Evolutionary conservation across 2,797 vertebrate species (phyloP).

Genomic region (Mormyrops attenuatus): DNA sequence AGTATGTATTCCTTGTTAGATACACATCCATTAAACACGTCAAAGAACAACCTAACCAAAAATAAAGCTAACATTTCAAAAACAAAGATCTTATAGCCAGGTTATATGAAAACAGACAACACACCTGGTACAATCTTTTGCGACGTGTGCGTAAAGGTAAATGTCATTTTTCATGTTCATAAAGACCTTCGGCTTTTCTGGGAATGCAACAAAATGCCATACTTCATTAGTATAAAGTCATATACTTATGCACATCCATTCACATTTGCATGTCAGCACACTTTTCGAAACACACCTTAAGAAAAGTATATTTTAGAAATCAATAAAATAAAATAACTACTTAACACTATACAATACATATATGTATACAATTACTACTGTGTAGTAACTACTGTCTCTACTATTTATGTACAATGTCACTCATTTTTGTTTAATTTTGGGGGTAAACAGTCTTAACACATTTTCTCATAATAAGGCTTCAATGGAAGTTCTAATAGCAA

Average conservation of each 20-base stretch:
- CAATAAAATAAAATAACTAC: background rate
- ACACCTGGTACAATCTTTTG: background rate
- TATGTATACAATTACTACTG: slow-evolving; percentile 15
- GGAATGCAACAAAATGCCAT: slow-evolving; percentile 12
- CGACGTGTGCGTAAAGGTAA: slow-evolving; percentile 8
- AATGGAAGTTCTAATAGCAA: slow-evolving; percentile 70
- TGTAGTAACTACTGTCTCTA: background rate
- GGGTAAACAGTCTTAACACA: slow-evolving; percentile 53
- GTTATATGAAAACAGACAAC: background rate
- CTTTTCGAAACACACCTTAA: background rate
- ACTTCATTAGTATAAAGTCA: slow-evolving; percentile 12
- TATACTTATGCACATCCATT: background rate
- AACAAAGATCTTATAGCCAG: background rate
- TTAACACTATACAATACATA: slow-evolving; percentile 19
- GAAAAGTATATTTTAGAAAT: background rate
- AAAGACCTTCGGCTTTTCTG: background rate
- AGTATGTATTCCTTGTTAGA: background rate
- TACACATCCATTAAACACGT: background rate
- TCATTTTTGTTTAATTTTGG: slow-evolving; percentile 35
- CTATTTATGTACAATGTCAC: slow-evolving; percentile 9
- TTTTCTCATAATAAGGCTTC: slow-evolving; percentile 75
- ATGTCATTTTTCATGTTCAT: background rate
- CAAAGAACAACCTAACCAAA: background rate
- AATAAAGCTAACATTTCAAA: background rate
- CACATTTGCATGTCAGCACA: slow-evolving; percentile 17